Evolutionary conservation across 2,888 invertebrate genomes (phyloP).

Genomic region (Halictus ligatus): DNA sequence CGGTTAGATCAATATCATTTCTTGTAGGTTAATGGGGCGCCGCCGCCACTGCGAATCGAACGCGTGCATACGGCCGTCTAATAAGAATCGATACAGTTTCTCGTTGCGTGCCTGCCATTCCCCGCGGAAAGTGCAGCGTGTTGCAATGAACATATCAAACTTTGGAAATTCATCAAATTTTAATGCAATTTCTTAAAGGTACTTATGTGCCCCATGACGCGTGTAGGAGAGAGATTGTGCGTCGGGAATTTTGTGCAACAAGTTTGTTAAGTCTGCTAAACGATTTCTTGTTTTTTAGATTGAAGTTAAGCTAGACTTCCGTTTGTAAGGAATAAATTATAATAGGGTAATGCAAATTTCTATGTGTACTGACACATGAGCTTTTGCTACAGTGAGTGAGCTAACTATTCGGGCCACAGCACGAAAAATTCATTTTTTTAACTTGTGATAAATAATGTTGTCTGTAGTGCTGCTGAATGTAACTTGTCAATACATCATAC

Average conservation of each 20-base stretch:
- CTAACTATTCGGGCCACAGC: neutral
- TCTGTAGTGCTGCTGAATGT: neutral
- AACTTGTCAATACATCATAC: neutral
- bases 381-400: neutral
- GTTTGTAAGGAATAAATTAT: neutral
- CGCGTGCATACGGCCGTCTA: conserved; percentile 37
- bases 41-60: conserved; percentile 36
- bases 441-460: neutral
- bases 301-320: neutral
- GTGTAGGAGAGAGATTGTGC: neutral
- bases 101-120: neutral
- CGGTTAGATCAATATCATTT: conserved; percentile 61
- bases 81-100: conserved; percentile 45
- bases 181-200: neutral
- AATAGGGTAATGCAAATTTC: neutral
- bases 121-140: neutral
- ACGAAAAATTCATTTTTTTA: neutral
- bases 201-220: neutral
- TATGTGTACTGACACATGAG: neutral
- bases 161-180: neutral
- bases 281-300: neutral
- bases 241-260: neutral
- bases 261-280: neutral
- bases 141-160: conserved; percentile 6
- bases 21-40: conserved; percentile 60